phyloP scores from a whole-genome alignment of 2,113 vertebrate genomes.

The Sciurus niger region DNA sequence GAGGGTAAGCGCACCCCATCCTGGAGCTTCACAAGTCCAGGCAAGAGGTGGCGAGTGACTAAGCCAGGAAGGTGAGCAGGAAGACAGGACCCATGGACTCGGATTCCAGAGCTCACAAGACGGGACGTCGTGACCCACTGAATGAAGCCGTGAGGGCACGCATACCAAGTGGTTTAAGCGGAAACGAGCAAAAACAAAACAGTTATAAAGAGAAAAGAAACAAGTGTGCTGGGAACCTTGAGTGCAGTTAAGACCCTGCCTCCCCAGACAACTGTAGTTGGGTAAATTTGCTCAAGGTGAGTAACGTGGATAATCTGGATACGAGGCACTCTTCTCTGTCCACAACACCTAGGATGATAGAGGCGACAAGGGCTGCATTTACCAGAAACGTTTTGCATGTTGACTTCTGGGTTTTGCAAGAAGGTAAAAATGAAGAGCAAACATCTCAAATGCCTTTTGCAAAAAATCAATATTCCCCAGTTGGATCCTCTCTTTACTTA shows the following conservation, averaged over 20 bases:
- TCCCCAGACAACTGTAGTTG: neutral
- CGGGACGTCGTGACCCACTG: neutral
- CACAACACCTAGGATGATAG: neutral
- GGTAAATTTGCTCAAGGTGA: neutral
- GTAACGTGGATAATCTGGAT: neutral
- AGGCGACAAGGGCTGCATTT: neutral
- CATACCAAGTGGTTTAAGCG: neutral
- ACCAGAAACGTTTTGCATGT: neutral
- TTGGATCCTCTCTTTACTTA: neutral
- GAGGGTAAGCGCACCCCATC: neutral
- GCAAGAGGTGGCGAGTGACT: neutral
- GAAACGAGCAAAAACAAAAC: neutral
- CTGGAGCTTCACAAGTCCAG: neutral
- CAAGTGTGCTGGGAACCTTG: neutral
- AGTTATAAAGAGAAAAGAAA: neutral
- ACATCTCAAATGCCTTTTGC: neutral
- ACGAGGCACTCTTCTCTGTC: neutral
- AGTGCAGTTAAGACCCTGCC: neutral
- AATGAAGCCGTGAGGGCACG: neutral
- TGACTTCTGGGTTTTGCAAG: neutral
- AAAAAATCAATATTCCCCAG: neutral
- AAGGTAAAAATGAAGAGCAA: constrained; percentile 1
- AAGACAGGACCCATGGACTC: neutral
- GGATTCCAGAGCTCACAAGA: neutral
- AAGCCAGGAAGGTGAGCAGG: neutral